Percentiles rank a stretch among this genome's conserved stretches.
Conservation (phyloP, 1,140 invertebrate genomes). For the Hycleus cichorii region DNA sequence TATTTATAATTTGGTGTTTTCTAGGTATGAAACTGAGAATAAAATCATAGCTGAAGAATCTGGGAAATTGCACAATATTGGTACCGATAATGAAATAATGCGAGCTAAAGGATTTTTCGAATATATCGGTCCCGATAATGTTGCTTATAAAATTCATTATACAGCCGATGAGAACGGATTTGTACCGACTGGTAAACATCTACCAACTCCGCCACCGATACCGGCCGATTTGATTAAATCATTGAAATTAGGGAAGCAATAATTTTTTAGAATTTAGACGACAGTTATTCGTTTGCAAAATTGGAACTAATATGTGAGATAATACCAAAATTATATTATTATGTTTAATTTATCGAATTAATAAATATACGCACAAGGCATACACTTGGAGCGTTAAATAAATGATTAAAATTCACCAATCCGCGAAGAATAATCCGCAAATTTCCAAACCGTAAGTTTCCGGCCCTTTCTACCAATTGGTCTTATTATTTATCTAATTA, state of each 20-base stretch:
- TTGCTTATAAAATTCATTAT: slow-evolving; percentile 37
- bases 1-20: neutral
- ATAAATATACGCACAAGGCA: no score
- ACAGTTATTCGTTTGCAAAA: no score
- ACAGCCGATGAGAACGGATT: slow-evolving; percentile 58
- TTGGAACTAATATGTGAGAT: no score
- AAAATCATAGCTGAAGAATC: slow-evolving; percentile 48
- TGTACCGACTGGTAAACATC: slow-evolving; percentile 52
- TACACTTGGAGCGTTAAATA: no score
- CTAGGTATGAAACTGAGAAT: slow-evolving; percentile 51
- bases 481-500: no score
- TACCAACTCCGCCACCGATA: slow-evolving; percentile 62
- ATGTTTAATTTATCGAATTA: no score
- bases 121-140: slow-evolving; percentile 32
- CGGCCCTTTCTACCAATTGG: no score
- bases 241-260: neutral
- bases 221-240: slow-evolving; percentile 58
- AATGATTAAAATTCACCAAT: no score
- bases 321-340: no score
- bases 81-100: slow-evolving; percentile 31
- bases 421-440: no score
- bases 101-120: slow-evolving; percentile 35
- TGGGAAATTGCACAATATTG: slow-evolving; percentile 41
- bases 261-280: no score
- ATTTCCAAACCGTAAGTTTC: no score